phyloP scores from a whole-genome alignment of 1,140 invertebrate genomes.

The Goniozus legneri region DNA sequence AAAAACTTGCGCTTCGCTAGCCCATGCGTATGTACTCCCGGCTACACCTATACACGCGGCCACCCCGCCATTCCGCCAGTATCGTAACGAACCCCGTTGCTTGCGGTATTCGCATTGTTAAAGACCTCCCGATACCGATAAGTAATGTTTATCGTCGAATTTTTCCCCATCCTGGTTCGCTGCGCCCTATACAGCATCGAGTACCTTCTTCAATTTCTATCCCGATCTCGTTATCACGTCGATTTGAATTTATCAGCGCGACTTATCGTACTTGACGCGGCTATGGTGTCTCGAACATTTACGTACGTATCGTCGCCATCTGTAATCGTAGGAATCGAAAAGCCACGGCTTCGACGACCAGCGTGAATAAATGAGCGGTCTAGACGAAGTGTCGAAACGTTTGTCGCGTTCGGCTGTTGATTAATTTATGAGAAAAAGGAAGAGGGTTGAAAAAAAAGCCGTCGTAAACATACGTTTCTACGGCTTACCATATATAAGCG shows the following conservation, averaged over 20 bases:
- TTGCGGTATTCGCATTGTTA: conserved; percentile 40
- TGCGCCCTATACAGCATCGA: too few relatives aligned
- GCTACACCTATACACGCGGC: conserved; percentile 12
- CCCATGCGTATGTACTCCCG: conserved; percentile 6
- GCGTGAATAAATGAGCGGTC: too few relatives aligned
- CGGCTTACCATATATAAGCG: conserved; percentile 22
- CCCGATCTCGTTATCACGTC: conserved; percentile 7
- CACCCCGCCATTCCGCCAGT: conserved; percentile 15
- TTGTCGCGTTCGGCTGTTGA: conserved; percentile 10
- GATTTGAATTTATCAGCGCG: conserved; percentile 1
- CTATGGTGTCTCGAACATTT: not conserved
- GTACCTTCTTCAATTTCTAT: too few relatives aligned
- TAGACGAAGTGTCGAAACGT: not conserved
- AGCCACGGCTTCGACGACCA: too few relatives aligned
- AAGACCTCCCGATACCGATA: conserved; percentile 46
- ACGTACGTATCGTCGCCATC: conserved; percentile 2
- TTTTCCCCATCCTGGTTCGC: conserved; percentile 28
- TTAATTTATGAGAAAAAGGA: conserved; percentile 31
- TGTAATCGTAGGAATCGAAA: too few relatives aligned
- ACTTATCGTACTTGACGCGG: conserved; percentile 4
- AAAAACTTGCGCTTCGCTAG: conserved; percentile 42
- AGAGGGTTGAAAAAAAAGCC: too few relatives aligned
- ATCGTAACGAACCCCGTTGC: too few relatives aligned
- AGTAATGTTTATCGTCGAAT: conserved; percentile 56
- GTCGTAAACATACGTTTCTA: conserved; percentile 36